These are phyloP conservation scores for Exocentrus adspersus DNA, from an alignment of 2,888 invertebrate genomes.

Conservation along the genomic window DNA sequence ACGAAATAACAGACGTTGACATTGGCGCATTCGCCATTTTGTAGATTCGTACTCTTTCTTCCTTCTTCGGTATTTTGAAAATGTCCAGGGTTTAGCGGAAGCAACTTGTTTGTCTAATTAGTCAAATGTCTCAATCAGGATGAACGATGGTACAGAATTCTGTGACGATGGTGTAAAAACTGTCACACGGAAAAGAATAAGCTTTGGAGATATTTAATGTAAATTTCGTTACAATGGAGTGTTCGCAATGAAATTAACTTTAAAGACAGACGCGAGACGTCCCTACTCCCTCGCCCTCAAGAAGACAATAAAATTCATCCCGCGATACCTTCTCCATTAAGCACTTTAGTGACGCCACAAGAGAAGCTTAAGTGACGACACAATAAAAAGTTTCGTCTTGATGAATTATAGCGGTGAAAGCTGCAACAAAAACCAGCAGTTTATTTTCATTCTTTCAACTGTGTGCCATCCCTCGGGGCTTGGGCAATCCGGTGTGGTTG, in stretches of 20 bases:
- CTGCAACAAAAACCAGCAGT: constrained; percentile 40
- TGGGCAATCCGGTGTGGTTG: constrained; percentile 6
- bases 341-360: constrained; percentile 5
- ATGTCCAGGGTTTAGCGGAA: too few species aligned
- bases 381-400: constrained; percentile 42
- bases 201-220: too few species aligned
- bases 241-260: background rate
- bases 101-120: too few species aligned
- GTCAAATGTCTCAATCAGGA: too few species aligned
- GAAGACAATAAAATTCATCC: constrained; percentile 10
- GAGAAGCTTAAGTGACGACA: constrained; percentile 38
- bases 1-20: too few species aligned
- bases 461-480: constrained; percentile 32
- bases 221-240: too few species aligned
- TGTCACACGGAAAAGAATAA: too few species aligned
- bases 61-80: too few species aligned
- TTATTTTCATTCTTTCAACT: constrained; percentile 45
- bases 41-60: too few species aligned
- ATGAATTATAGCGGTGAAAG: constrained; percentile 39
- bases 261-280: background rate
- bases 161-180: too few species aligned
- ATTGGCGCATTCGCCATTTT: too few species aligned
- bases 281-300: background rate
- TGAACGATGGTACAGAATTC: too few species aligned
- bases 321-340: constrained; percentile 8